A percentile compares a stretch with the other conserved stretches of the same genome.
Conservation (phyloP, 2,113 vertebrate species). For the Mionectes macconnelli region DNA sequence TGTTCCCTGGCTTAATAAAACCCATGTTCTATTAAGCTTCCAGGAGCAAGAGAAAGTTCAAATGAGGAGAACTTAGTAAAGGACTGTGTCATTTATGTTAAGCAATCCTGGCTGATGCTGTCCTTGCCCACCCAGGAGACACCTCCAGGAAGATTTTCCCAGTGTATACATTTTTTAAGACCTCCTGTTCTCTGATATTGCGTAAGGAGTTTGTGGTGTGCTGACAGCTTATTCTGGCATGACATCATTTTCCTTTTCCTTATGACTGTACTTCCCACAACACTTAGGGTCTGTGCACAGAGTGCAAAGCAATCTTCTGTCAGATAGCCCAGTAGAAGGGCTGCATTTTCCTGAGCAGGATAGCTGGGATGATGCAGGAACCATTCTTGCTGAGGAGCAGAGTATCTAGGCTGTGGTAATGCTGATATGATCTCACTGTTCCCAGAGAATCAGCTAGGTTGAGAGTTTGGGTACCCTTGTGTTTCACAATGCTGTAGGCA, state of each 20-base stretch:
- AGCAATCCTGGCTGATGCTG: neutral
- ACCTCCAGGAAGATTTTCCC: neutral
- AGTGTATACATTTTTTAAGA: neutral
- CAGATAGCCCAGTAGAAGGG: neutral
- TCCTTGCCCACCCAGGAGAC: neutral
- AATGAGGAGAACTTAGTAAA: neutral
- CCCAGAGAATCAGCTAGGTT: neutral
- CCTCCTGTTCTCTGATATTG: neutral
- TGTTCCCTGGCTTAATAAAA: neutral
- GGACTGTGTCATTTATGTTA: neutral
- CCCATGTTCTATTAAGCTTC: neutral
- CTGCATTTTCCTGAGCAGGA: neutral
- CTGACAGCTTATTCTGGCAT: neutral
- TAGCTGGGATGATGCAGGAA: neutral
- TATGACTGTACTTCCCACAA: neutral
- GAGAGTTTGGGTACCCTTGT: neutral
- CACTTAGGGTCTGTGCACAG: fast-evolving
- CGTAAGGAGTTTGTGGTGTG: neutral
- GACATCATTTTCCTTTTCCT: neutral
- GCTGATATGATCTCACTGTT: neutral
- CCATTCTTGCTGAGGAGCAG: neutral
- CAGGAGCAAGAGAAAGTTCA: neutral
- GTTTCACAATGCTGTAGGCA: neutral
- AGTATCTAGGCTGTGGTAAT: neutral
- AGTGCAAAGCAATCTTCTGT: neutral